These are phyloP conservation scores for Patiria miniata DNA, from an alignment of 35 echinoderm and acorn worm species.

Conservation along the genomic window DNA sequence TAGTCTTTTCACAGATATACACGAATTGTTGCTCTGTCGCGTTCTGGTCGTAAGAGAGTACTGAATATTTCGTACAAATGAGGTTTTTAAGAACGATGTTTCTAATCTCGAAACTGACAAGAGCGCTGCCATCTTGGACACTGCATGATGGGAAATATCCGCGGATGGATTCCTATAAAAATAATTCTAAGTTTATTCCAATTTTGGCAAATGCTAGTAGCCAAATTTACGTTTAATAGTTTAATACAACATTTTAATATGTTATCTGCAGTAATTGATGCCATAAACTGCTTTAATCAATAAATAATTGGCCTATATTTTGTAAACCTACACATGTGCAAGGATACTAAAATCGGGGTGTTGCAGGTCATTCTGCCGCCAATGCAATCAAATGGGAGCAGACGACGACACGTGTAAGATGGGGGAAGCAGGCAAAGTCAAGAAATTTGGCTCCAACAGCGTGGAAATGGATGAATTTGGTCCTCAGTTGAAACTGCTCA, in stretches of 20 bases:
- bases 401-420: not conserved
- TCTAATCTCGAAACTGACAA: not conserved
- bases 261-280: too few species aligned
- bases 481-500: conserved; percentile 72
- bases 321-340: not conserved
- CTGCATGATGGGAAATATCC: conserved; percentile 25
- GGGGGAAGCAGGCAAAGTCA: not conserved
- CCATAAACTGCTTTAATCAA: too few species aligned
- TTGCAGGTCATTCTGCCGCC: not conserved
- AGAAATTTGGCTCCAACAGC: conserved; percentile 45
- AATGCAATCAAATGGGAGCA: not conserved
- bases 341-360: not conserved
- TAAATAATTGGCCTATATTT: not conserved
- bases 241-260: too few species aligned
- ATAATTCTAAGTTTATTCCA: too few species aligned
- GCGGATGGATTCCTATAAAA: not conserved
- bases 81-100: conserved; percentile 2
- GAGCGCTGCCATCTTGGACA: conserved; percentile 54
- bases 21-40: not conserved
- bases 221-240: too few species aligned
- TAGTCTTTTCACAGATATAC: not conserved
- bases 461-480: conserved; percentile 54
- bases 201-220: too few species aligned
- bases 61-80: not conserved
- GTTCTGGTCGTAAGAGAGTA: not conserved